Conservation (phyloP, 2,888 invertebrate genomes). For the Pristionchus entomophagus region DNA sequence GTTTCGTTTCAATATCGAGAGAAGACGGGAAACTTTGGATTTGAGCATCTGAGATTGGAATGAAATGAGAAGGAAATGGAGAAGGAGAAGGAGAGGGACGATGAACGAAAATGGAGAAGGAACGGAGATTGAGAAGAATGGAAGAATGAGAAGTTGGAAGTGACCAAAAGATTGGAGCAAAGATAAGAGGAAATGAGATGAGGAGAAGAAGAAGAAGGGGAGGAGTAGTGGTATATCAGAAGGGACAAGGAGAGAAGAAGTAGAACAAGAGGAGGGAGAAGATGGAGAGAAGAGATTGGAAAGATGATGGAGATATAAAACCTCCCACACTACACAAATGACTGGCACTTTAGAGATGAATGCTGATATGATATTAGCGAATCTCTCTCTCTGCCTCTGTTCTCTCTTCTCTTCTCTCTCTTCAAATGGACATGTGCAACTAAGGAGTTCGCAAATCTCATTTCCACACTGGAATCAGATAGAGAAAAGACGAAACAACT, state of each 20-base stretch:
- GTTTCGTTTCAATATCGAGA: background rate
- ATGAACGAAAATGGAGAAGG: background rate
- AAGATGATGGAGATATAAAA: background rate
- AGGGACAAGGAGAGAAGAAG: background rate
- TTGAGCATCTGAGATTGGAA: conserved; percentile 37
- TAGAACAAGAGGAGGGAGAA: background rate
- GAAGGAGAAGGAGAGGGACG: too few species aligned
- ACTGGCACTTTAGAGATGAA: background rate
- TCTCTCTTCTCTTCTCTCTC: background rate
- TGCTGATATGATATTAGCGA: too few species aligned
- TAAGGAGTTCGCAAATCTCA: background rate
- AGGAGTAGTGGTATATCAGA: background rate
- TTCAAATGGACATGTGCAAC: background rate
- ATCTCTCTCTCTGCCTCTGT: background rate
- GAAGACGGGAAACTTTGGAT: conserved; percentile 3
- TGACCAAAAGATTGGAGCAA: background rate
- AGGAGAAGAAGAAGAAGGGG: too few species aligned
- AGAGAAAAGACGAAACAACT: background rate
- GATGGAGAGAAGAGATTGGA: conserved; percentile 27
- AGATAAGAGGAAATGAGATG: conserved; percentile 8
- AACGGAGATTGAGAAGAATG: background rate
- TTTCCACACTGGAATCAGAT: background rate
- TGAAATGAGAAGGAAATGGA: background rate
- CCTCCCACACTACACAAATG: background rate
- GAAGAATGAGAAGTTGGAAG: conserved; percentile 23